These are phyloP conservation scores for Pygathrix nemaeus DNA, from an alignment of 2,113 vertebrate genomes.

Conservation along the genomic window DNA sequence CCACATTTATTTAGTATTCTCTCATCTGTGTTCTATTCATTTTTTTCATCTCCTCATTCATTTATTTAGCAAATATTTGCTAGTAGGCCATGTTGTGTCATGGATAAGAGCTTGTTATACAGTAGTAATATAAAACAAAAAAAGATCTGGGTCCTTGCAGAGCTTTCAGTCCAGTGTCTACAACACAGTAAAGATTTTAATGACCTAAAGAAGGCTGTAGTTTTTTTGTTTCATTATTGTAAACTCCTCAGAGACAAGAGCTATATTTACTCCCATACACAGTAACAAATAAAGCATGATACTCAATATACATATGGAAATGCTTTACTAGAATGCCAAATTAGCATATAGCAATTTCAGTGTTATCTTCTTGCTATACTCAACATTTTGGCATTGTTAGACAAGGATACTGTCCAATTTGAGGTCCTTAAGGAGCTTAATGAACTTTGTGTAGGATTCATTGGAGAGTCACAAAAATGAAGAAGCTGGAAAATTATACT, in stretches of 20 bases:
- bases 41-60: neutral
- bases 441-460: constrained; percentile 13
- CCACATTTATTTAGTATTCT: neutral
- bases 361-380: neutral
- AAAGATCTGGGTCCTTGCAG: neutral
- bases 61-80: neutral
- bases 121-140: neutral
- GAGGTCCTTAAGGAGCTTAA: neutral
- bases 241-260: neutral
- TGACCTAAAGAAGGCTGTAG: neutral
- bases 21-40: neutral
- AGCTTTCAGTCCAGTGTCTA: neutral
- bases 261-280: neutral
- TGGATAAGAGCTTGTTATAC: neutral
- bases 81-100: neutral
- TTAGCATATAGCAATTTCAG: neutral
- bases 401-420: neutral
- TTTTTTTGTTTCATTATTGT: neutral
- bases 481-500: constrained; percentile 36
- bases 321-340: neutral
- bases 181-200: neutral
- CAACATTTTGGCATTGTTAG: neutral
- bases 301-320: neutral
- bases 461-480: neutral
- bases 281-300: neutral